A percentile compares a stretch with the other conserved stretches of the same genome.
Evolutionary conservation across 2,888 invertebrate genomes (phyloP).

Genomic region (Perizoma flavofasciatum): DNA sequence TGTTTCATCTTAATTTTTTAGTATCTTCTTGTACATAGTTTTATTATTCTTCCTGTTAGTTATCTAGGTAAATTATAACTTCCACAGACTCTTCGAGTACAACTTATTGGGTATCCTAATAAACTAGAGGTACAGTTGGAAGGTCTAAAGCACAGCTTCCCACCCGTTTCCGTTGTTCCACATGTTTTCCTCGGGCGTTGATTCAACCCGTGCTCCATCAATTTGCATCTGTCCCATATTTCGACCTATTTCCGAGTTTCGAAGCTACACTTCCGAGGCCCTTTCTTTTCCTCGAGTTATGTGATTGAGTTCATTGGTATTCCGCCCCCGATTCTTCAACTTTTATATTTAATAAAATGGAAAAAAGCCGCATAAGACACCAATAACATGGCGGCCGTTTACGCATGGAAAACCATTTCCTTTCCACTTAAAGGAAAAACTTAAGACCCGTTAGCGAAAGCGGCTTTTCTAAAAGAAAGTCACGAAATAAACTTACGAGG

Average conservation of each 20-base stretch:
- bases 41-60: no score
- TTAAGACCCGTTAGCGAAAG: constrained; percentile 39
- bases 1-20: no score
- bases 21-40: no score
- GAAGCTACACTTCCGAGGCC: constrained; percentile 51
- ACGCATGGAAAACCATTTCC: constrained; percentile 39
- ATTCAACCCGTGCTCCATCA: constrained; percentile 53
- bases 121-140: constrained; percentile 22
- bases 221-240: constrained; percentile 59
- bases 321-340: constrained; percentile 51
- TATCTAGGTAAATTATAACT: background rate
- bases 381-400: constrained; percentile 47
- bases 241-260: constrained; percentile 35
- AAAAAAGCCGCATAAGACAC: constrained; percentile 45
- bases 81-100: background rate
- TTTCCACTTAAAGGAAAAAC: constrained; percentile 39
- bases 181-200: constrained; percentile 37
- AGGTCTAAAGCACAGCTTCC: constrained; percentile 5
- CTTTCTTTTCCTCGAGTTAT: constrained; percentile 59
- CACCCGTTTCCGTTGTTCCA: constrained; percentile 13
- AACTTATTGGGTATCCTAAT: constrained; percentile 27
- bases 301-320: constrained; percentile 66
- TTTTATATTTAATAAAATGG: constrained; percentile 61
- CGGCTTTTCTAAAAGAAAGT: constrained; percentile 44
- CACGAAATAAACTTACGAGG: constrained; percentile 47